Conservation (phyloP, 1,140 invertebrate species). For the Drosophila biarmipes region DNA sequence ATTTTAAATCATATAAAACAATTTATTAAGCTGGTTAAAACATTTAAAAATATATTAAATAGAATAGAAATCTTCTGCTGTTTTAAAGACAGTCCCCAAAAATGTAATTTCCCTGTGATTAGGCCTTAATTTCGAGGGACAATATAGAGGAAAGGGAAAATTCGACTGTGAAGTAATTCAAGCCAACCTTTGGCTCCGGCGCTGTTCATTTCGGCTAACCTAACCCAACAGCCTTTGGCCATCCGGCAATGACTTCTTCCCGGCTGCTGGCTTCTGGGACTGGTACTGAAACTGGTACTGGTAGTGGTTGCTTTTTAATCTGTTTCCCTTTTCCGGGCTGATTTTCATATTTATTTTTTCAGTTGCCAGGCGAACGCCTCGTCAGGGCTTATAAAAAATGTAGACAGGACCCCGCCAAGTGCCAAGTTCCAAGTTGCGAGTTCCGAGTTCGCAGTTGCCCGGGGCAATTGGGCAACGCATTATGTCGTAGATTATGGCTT, state of each 20-base stretch:
- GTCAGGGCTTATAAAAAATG: conserved; percentile 68
- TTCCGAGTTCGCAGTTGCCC: not conserved
- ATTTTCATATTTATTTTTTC: not conserved
- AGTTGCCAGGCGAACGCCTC: conserved; percentile 42
- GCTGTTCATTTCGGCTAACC: conserved; percentile 12
- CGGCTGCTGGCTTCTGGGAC: conserved; percentile 1
- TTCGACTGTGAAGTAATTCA: conserved; percentile 57
- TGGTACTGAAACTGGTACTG: not conserved
- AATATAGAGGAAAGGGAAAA: conserved; percentile 10
- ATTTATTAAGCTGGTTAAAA: no score
- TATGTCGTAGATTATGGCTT: conserved; percentile 77
- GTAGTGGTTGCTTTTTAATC: conserved; percentile 42
- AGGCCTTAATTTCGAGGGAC: not conserved
- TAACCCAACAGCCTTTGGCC: conserved; percentile 26
- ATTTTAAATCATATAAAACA: no score
- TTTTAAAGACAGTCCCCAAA: not conserved
- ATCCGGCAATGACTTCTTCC: conserved; percentile 30
- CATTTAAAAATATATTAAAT: no score
- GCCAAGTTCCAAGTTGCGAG: conserved; percentile 5
- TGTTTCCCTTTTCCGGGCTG: conserved; percentile 26
- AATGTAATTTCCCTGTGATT: not conserved
- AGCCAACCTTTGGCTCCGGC: conserved; percentile 25
- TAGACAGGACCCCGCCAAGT: conserved; percentile 35
- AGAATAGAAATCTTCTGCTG: no score
- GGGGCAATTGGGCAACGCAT: conserved; percentile 69